These are phyloP conservation scores for Oeneis ivallda DNA, from an alignment of 2,888 invertebrate species.

Conservation along the genomic window DNA sequence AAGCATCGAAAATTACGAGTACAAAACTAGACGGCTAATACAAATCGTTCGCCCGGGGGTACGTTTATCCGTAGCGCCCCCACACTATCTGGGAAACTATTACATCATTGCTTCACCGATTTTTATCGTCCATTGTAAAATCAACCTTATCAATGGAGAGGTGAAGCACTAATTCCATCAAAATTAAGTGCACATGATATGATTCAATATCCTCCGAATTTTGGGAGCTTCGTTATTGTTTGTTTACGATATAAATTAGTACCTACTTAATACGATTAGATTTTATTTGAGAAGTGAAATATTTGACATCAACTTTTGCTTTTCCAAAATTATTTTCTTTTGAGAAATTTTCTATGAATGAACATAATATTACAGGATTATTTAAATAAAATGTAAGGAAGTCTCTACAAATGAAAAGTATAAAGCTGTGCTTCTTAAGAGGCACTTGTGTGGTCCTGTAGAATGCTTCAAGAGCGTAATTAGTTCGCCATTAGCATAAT, in stretches of 20 bases:
- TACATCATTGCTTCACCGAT: conserved; percentile 61
- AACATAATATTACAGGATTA: conserved; percentile 25
- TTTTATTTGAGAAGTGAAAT: conserved; percentile 13
- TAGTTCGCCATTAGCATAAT: conserved; percentile 73
- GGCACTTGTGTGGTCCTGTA: conserved; percentile 65
- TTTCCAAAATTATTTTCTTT: not conserved
- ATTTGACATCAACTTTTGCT: conserved; percentile 3
- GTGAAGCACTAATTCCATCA: conserved; percentile 9
- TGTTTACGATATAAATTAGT: conserved; percentile 13
- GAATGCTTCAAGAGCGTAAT: conserved; percentile 66
- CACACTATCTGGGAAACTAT: conserved; percentile 64
- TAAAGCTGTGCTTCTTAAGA: conserved; percentile 58
- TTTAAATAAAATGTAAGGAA: conserved; percentile 37
- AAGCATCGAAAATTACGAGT: conserved; percentile 77
- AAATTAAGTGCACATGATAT: conserved; percentile 1
- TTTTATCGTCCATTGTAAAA: conserved; percentile 49
- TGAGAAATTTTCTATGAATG: conserved; percentile 16
- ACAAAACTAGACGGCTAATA: conserved; percentile 78
- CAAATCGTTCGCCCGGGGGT: conserved; percentile 77
- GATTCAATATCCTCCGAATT: conserved; percentile 30
- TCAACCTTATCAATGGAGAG: conserved; percentile 40
- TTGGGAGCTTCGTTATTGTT: conserved; percentile 6
- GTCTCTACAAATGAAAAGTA: conserved; percentile 42
- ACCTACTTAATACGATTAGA: conserved; percentile 8
- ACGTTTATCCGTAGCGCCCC: conserved; percentile 67